Conservation (phyloP, 2,113 vertebrate genomes). For the Suricata suricatta region DNA sequence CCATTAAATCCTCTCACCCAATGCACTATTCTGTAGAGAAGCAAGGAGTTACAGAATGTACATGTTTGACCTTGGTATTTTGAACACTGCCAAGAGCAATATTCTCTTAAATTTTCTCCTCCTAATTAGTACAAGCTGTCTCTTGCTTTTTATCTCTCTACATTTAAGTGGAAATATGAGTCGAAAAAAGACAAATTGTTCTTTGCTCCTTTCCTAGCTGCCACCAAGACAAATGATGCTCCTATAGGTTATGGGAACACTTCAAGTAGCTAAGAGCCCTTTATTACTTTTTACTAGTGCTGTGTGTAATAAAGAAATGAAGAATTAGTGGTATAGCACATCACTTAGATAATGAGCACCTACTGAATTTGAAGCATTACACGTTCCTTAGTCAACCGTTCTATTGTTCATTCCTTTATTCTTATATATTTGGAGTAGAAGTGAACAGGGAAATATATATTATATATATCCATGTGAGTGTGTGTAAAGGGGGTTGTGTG, state of each 20-base stretch:
- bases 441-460: background rate
- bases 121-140: slow-evolving; percentile 78
- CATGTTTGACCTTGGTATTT: slow-evolving; percentile 73
- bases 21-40: background rate
- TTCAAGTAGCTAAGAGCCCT: slow-evolving; percentile 70
- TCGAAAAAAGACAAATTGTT: slow-evolving; percentile 72
- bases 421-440: background rate
- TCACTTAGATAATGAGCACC: slow-evolving; percentile 68
- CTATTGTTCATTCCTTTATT: background rate
- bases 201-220: slow-evolving; percentile 71
- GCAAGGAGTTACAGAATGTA: slow-evolving; percentile 29
- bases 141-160: slow-evolving; percentile 75
- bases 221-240: slow-evolving; percentile 71
- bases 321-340: slow-evolving; percentile 32
- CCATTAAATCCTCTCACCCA: background rate
- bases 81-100: slow-evolving; percentile 76
- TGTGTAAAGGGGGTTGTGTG: background rate
- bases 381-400: slow-evolving; percentile 7
- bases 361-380: slow-evolving; percentile 32
- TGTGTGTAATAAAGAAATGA: slow-evolving; percentile 69
- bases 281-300: slow-evolving; percentile 62
- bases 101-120: slow-evolving; percentile 76
- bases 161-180: slow-evolving; percentile 78
- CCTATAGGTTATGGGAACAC: slow-evolving; percentile 71
- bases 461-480: background rate